A percentile compares a stretch with the other conserved stretches of the same genome.
Evolutionary conservation across 2,113 vertebrate genomes (phyloP).

Genomic region (Halcyon malimbica): DNA sequence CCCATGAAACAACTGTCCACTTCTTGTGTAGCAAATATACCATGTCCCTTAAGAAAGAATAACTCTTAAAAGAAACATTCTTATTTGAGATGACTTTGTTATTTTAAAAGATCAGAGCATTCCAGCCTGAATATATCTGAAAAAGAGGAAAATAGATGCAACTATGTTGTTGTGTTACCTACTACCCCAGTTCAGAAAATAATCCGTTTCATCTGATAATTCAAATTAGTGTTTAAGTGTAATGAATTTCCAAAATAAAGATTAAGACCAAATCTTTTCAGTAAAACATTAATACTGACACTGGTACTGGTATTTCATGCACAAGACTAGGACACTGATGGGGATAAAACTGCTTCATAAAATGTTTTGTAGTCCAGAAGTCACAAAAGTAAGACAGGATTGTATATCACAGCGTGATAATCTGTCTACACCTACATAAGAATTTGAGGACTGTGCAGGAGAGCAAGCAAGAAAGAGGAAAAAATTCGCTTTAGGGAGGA

Average conservation of each 20-base stretch:
- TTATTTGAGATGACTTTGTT: not conserved
- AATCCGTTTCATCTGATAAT: not conserved
- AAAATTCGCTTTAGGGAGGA: not conserved
- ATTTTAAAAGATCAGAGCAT: not conserved
- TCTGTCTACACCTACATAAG: not conserved
- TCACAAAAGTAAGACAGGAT: not conserved
- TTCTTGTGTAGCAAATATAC: not conserved
- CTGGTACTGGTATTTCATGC: not conserved
- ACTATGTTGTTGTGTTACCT: not conserved
- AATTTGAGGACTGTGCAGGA: not conserved
- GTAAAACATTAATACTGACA: not conserved
- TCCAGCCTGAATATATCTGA: not conserved
- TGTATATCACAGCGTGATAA: not conserved
- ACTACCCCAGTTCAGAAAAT: not conserved
- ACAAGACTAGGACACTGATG: not conserved
- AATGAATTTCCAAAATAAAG: not conserved
- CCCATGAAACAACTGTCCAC: not conserved
- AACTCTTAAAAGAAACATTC: not conserved
- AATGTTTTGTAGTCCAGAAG: not conserved
- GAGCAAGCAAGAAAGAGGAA: not conserved
- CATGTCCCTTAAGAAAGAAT: not conserved
- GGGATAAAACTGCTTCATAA: not conserved
- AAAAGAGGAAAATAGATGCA: not conserved
- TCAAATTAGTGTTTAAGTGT: not conserved
- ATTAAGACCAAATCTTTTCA: not conserved